A percentile compares a stretch with the other conserved stretches of the same genome.
Evolutionary conservation across 2,797 vertebrate species (phyloP).

Genomic region (Poecilia velifera): DNA sequence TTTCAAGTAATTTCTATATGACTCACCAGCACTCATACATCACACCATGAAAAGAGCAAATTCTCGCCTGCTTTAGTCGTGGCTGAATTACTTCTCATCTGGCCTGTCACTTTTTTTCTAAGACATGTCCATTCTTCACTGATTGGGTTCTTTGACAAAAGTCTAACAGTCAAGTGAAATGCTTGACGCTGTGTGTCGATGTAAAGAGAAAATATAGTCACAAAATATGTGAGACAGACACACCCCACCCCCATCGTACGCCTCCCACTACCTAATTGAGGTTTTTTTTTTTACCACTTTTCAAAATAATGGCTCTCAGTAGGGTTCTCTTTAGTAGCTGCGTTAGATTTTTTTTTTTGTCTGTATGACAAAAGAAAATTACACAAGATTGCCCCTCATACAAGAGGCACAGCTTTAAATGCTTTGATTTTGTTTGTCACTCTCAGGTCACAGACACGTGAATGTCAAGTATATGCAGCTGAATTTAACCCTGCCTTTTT

Average conservation of each 20-base stretch:
- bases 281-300: conserved; percentile 41
- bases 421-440: conserved; percentile 43
- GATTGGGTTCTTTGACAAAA: conserved; percentile 47
- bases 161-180: conserved; percentile 41
- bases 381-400: conserved; percentile 47
- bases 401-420: conserved; percentile 34
- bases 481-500: conserved; percentile 38
- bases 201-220: conserved; percentile 32
- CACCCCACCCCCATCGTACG: neutral
- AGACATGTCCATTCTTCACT: conserved; percentile 48
- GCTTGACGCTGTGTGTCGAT: conserved; percentile 31
- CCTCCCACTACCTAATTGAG: conserved; percentile 41
- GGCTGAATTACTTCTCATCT: conserved; percentile 58
- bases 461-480: conserved; percentile 58
- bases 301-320: conserved; percentile 45
- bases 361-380: conserved; percentile 49
- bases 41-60: conserved; percentile 59
- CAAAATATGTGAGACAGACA: conserved; percentile 25
- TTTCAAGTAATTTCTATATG: conserved; percentile 70
- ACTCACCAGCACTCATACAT: conserved; percentile 68
- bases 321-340: conserved; percentile 46
- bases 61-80: conserved; percentile 58
- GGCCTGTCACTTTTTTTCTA: conserved; percentile 23
- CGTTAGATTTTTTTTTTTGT: conserved; percentile 34
- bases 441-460: conserved; percentile 33